These are phyloP conservation scores for Paraplagusia blochii DNA, from an alignment of 2,113 vertebrate species.

Conservation along the genomic window DNA sequence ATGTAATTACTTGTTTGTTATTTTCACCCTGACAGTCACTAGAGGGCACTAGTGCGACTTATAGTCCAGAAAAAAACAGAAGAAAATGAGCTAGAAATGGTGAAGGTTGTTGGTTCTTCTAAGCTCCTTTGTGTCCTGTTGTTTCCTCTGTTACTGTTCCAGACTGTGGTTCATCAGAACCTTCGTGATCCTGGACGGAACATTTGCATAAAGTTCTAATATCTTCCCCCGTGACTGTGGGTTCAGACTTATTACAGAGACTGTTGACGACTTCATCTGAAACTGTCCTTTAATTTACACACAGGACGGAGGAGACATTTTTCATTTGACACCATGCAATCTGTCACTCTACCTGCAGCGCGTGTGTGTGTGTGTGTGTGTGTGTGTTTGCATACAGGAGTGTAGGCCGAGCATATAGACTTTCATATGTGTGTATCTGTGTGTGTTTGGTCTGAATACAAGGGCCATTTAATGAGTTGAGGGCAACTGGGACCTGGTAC, in stretches of 20 bases:
- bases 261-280: conserved; percentile 28
- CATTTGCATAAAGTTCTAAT: not conserved
- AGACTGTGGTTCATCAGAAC: conserved; percentile 12
- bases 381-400: conserved; percentile 16
- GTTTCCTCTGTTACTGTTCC: conserved; percentile 12
- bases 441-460: conserved; percentile 89
- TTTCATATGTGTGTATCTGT: conserved; percentile 69
- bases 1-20: no score
- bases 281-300: conserved; percentile 35
- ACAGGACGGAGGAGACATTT: conserved; percentile 7
- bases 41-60: no score
- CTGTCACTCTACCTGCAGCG: conserved; percentile 4
- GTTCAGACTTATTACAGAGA: conserved; percentile 77
- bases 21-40: no score
- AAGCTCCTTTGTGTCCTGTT: conserved; percentile 16
- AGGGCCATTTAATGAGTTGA: conserved; percentile 94
- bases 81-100: no score
- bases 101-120: no score
- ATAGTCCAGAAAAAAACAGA: no score
- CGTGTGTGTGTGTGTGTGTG: conserved; percentile 9
- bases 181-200: not conserved
- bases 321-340: conserved; percentile 35
- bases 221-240: conserved; percentile 4
- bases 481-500: conserved; percentile 91
- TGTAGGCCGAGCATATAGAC: not conserved